Percentiles rank a stretch among this genome's conserved stretches.
These are phyloP conservation scores for Metopia argyrocephala DNA, from an alignment of 2,888 invertebrate species.

Conservation along the genomic window DNA sequence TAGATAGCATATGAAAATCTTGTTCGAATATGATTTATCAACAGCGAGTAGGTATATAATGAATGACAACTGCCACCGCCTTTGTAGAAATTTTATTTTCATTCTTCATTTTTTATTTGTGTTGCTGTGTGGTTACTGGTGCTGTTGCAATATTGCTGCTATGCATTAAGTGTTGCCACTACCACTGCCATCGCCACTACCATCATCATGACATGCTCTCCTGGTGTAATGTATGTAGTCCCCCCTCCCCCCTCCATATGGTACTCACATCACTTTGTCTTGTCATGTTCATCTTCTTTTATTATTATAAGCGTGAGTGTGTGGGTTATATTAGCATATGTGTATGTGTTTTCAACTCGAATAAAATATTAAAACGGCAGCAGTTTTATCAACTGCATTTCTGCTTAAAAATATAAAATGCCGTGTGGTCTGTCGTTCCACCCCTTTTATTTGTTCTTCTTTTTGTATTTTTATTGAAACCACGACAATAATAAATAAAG, in stretches of 20 bases:
- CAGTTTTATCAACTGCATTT: conserved; percentile 29
- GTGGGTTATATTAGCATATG: background rate
- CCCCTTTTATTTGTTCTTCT: conserved; percentile 54
- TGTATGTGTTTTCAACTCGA: conserved; percentile 33
- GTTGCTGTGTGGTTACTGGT: conserved; percentile 5
- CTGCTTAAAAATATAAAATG: conserved; percentile 6
- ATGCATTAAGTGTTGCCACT: too few species aligned
- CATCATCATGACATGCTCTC: conserved; percentile 3
- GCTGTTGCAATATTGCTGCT: too few species aligned
- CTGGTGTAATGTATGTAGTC: too few species aligned
- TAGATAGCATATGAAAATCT: background rate
- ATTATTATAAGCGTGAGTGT: too few species aligned
- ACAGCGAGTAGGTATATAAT: conserved; percentile 51
- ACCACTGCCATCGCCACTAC: conserved; percentile 31
- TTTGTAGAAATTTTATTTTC: conserved; percentile 9
- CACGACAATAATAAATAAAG: too few species aligned
- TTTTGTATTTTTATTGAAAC: conserved; percentile 39
- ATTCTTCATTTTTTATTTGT: background rate
- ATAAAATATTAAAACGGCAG: too few species aligned
- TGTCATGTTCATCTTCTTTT: conserved; percentile 34
- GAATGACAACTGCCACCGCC: conserved; percentile 62
- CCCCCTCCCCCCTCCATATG: background rate
- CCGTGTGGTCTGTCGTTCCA: conserved; percentile 46
- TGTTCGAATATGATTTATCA: background rate
- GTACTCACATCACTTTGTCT: conserved; percentile 37